Evolutionary conservation across 2,888 invertebrate genomes (phyloP).

Genomic region (Zonitis immaculata): DNA sequence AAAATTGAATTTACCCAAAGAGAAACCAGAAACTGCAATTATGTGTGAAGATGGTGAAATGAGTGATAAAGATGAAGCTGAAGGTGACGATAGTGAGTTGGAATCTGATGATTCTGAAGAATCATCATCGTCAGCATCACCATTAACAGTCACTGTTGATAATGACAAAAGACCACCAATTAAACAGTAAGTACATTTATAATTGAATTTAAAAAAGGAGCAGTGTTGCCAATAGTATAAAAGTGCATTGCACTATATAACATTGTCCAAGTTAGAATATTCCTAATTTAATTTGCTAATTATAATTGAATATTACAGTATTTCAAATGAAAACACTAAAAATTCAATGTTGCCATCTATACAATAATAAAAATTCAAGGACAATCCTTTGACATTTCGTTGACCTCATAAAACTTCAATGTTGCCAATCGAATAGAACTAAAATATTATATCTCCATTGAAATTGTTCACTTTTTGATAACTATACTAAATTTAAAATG

Average conservation of each 20-base stretch:
- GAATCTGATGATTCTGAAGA: conserved; percentile 51
- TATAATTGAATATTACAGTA: too few species aligned
- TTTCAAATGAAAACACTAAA: too few species aligned
- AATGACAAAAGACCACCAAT: conserved; percentile 51
- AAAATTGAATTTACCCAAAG: conserved; percentile 59
- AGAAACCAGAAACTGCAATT: conserved; percentile 52
- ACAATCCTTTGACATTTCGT: too few species aligned
- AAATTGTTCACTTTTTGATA: too few species aligned
- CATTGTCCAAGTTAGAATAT: too few species aligned
- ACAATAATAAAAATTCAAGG: too few species aligned
- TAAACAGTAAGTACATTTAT: conserved; percentile 56
- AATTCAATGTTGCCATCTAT: too few species aligned
- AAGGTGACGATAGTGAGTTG: conserved; percentile 73
- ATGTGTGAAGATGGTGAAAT: conserved; percentile 65
- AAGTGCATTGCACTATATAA: not conserved
- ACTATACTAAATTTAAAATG: too few species aligned
- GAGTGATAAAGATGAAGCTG: conserved; percentile 64
- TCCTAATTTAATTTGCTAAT: too few species aligned
- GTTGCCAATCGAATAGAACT: conserved; percentile 6
- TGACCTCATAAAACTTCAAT: too few species aligned
- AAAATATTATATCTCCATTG: too few species aligned
- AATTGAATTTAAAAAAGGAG: not conserved
- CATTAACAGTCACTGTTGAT: conserved; percentile 20
- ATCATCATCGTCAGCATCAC: conserved; percentile 36
- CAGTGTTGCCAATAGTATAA: not conserved